phyloP scores from a whole-genome alignment of 2,888 invertebrate species.

The Phania funesta region DNA sequence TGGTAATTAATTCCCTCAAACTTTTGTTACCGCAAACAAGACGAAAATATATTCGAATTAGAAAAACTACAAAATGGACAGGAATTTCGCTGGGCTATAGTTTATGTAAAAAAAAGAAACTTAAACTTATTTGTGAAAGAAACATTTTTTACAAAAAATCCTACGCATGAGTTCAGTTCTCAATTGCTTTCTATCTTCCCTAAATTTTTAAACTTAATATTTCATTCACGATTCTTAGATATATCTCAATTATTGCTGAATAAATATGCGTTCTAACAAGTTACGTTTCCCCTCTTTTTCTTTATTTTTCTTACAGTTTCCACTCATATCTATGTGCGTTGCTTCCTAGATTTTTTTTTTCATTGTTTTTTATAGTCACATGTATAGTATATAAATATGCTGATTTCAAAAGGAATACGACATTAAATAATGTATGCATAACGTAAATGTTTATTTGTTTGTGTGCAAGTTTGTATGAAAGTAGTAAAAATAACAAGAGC shows the following conservation, averaged over 20 bases:
- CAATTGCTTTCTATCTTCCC: background rate
- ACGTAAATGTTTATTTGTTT: slow-evolving; percentile 6
- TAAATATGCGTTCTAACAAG: slow-evolving; percentile 49
- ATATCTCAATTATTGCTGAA: slow-evolving; percentile 51
- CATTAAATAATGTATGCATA: slow-evolving; percentile 12
- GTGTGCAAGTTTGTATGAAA: slow-evolving; percentile 1
- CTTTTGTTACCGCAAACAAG: no score
- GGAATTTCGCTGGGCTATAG: no score
- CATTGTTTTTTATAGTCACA: background rate
- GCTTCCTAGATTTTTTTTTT: background rate
- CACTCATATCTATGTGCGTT: background rate
- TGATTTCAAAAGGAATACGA: slow-evolving; percentile 41
- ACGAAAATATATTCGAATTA: no score
- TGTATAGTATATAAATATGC: slow-evolving; percentile 57
- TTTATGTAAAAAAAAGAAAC: no score
- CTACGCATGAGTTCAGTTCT: no score
- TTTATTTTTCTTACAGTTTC: background rate
- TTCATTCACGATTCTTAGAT: slow-evolving; percentile 46
- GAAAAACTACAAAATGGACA: no score
- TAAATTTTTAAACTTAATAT: slow-evolving; percentile 19
- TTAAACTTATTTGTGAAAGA: no score
- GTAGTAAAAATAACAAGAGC: background rate
- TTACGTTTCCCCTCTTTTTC: background rate
- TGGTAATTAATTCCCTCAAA: no score
- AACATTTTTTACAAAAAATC: background rate